phyloP scores from a whole-genome alignment of 2,797 vertebrate genomes.

The Halcyon leucocephala region DNA sequence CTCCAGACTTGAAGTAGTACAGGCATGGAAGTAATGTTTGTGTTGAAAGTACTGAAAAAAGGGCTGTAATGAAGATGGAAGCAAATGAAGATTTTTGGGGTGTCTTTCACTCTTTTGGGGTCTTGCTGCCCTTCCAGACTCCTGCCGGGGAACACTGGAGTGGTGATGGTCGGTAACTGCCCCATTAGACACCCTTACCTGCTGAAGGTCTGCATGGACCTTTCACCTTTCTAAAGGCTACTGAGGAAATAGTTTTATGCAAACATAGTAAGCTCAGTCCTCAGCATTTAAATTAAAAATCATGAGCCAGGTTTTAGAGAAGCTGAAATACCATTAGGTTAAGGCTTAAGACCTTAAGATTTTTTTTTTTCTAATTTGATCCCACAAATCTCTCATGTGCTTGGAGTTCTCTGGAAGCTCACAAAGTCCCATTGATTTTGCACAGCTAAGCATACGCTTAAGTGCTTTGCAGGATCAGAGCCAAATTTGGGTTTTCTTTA shows the following conservation, averaged over 20 bases:
- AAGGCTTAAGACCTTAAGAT: conserved; percentile 5
- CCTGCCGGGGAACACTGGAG: neutral
- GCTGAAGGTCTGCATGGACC: neutral
- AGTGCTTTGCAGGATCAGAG: conserved; percentile 59
- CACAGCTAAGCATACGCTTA: neutral
- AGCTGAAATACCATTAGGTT: conserved; percentile 20
- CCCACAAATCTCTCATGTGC: conserved; percentile 5
- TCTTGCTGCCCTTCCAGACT: neutral
- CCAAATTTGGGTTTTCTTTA: neutral
- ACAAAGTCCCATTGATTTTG: conserved; percentile 29
- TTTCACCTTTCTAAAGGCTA: neutral
- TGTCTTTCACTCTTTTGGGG: neutral
- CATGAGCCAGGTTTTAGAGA: neutral
- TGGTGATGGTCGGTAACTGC: accelerated
- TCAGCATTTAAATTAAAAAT: conserved; percentile 12
- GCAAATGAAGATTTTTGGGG: neutral
- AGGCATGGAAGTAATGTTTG: neutral
- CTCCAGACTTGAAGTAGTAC: neutral
- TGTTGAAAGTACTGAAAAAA: neutral
- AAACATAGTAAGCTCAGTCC: neutral
- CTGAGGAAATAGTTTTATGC: neutral
- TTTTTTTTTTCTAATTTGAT: neutral
- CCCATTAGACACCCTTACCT: neutral
- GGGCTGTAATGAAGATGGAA: neutral
- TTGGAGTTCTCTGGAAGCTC: conserved; percentile 27